phyloP scores from a whole-genome alignment of 2,113 vertebrate genomes.

The Gymnorhina tibicen region DNA sequence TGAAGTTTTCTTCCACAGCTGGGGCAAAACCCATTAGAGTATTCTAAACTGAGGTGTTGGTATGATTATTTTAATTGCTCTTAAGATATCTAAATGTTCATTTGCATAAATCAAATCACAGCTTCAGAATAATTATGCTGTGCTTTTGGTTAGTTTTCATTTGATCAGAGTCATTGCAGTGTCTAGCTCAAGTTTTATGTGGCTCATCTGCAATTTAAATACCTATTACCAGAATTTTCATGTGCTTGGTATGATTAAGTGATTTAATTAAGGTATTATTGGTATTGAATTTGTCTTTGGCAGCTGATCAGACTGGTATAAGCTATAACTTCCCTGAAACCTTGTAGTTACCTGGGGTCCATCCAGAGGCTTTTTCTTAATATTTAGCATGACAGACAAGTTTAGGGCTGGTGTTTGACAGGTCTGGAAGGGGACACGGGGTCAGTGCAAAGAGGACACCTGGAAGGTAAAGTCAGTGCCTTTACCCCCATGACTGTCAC shows the following conservation, averaged over 20 bases:
- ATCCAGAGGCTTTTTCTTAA: neutral
- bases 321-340: neutral
- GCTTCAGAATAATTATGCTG: neutral
- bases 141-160: neutral
- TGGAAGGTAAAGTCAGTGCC: neutral
- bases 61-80: constrained; percentile 29
- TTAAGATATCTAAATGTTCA: neutral
- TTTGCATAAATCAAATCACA: constrained; percentile 36
- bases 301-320: neutral
- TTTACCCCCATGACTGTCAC: neutral
- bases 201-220: constrained; percentile 29
- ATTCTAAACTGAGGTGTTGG: constrained; percentile 11
- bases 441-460: neutral
- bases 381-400: neutral
- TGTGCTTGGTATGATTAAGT: neutral
- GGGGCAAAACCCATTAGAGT: neutral
- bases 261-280: neutral
- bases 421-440: neutral
- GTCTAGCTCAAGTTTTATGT: neutral
- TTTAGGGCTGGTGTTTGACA: neutral
- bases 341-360: neutral
- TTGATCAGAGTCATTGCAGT: neutral
- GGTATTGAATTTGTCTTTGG: neutral
- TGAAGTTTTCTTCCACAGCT: neutral
- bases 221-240: neutral